Evolutionary conservation across 2,113 vertebrate genomes (phyloP).

Genomic region (Tychaedon coryphoeus): DNA sequence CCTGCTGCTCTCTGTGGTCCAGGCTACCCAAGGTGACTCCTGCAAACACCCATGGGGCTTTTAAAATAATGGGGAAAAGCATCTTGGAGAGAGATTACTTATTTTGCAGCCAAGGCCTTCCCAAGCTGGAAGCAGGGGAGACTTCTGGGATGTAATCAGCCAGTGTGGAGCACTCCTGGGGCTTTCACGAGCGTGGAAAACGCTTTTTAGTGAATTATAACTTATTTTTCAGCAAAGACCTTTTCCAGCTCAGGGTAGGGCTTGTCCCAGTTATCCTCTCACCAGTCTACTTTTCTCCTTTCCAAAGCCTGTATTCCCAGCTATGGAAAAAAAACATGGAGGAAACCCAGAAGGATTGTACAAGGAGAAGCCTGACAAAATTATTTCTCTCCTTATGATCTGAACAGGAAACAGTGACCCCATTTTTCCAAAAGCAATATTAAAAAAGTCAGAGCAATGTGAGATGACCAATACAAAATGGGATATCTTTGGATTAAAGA

Average conservation of each 20-base stretch:
- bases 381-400: background rate
- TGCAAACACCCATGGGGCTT: background rate
- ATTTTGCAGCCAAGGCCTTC: background rate
- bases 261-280: background rate
- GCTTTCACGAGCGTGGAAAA: background rate
- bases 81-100: background rate
- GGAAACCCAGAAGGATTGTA: background rate
- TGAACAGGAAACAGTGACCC: background rate
- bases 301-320: background rate
- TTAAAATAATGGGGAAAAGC: background rate
- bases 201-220: background rate
- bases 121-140: fast-evolving
- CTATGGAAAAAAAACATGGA: background rate
- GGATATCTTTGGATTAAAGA: background rate
- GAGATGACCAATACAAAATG: background rate
- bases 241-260: background rate
- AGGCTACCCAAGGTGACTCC: background rate
- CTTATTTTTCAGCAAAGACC: background rate
- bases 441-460: background rate
- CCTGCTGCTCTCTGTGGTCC: background rate
- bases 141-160: background rate
- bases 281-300: background rate
- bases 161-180: background rate
- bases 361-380: background rate
- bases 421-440: background rate